Conservation (phyloP, 2,797 vertebrate genomes). For the Pangasius krempfi region DNA sequence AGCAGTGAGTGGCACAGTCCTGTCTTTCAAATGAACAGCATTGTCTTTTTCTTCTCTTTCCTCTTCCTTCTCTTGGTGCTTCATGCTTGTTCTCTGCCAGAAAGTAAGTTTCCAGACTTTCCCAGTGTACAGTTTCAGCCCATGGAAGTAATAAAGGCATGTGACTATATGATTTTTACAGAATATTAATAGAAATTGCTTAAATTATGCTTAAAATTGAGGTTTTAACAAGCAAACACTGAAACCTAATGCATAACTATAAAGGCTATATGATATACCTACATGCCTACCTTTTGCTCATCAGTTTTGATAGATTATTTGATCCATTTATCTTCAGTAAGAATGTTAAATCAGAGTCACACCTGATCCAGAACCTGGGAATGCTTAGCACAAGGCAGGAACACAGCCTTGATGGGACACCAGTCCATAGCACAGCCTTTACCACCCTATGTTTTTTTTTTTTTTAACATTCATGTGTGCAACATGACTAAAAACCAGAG, state of each 20-base stretch:
- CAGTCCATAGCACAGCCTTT: neutral
- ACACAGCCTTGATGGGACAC: neutral
- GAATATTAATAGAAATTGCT: neutral
- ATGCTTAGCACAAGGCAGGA: neutral
- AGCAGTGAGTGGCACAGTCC: constrained; percentile 51
- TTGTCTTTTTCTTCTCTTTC: constrained; percentile 30
- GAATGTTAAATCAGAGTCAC: neutral
- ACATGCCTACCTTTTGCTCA: neutral
- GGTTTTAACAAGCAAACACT: neutral
- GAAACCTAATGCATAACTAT: neutral
- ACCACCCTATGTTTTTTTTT: neutral
- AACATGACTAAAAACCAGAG: neutral
- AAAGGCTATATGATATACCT: neutral
- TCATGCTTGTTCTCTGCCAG: constrained; percentile 64
- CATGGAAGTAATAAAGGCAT: neutral
- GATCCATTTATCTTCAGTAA: neutral
- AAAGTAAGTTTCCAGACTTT: constrained; percentile 52
- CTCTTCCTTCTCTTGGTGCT: constrained; percentile 54
- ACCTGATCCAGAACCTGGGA: neutral
- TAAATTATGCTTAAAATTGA: neutral
- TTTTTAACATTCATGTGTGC: neutral
- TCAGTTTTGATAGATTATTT: neutral
- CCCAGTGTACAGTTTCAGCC: constrained; percentile 34
- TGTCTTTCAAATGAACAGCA: neutral
- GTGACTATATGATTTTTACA: neutral